Conservation (phyloP, 2,113 vertebrate genomes). For the Bufo bufo region DNA sequence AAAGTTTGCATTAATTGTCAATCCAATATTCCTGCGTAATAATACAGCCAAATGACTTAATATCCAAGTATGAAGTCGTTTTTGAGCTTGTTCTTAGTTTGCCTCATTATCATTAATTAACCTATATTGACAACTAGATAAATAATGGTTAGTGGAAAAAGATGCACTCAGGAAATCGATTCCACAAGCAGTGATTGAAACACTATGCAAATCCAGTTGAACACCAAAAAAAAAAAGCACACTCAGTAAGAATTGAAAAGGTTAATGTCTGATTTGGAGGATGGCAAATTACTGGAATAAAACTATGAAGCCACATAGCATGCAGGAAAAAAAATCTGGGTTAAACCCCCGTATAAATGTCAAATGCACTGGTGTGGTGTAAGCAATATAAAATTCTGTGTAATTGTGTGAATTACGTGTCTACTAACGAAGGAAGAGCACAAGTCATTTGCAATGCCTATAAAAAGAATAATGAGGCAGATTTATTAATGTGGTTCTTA, state of each 20-base stretch:
- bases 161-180: constrained; percentile 41
- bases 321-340: background rate
- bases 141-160: constrained; percentile 31
- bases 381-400: background rate
- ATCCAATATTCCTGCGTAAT: background rate
- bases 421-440: background rate
- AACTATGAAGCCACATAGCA: background rate
- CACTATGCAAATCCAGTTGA: constrained; percentile 23
- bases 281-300: background rate
- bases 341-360: background rate
- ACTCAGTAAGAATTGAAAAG: constrained; percentile 25
- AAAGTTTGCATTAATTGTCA: background rate
- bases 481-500: no score
- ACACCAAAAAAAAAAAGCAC: background rate
- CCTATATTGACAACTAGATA: constrained; percentile 30
- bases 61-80: background rate
- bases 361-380: background rate
- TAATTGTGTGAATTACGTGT: background rate
- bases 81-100: background rate
- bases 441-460: background rate
- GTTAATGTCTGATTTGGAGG: background rate
- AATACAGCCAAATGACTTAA: background rate
- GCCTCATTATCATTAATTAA: constrained; percentile 29
- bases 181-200: constrained; percentile 30
- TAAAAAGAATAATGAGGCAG: background rate